Evolutionary conservation across 1,140 invertebrate genomes (phyloP).

Genomic region (Coptotermes formosanus): DNA sequence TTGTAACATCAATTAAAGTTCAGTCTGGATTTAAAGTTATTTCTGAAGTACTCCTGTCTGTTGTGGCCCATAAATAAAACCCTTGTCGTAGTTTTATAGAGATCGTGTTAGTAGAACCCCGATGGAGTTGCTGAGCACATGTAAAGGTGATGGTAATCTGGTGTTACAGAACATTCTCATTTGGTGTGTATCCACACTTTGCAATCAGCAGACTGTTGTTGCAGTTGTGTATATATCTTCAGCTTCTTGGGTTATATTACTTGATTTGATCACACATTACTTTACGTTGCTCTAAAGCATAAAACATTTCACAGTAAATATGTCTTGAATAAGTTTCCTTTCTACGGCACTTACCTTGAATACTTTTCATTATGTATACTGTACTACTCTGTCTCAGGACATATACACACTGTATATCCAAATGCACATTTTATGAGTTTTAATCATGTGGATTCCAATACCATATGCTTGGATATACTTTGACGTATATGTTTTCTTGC

Average conservation of each 20-base stretch:
- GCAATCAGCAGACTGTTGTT: conserved; percentile 33
- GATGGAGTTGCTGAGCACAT: conserved; percentile 15
- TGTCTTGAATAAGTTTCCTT: conserved; percentile 56
- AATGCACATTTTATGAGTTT: conserved; percentile 34
- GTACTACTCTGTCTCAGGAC: conserved; percentile 37
- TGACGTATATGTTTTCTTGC: conserved; percentile 40
- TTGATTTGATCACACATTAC: conserved; percentile 37
- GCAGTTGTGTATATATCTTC: conserved; percentile 33
- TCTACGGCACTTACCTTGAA: conserved; percentile 57
- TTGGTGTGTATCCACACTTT: conserved; percentile 29
- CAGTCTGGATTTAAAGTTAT: background rate
- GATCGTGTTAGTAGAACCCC: conserved; percentile 18
- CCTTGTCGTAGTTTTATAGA: conserved; percentile 12
- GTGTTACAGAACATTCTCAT: background rate
- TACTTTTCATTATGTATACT: conserved; percentile 36
- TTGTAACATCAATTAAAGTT: background rate
- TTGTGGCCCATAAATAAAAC: conserved; percentile 19
- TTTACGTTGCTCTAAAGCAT: conserved; percentile 37
- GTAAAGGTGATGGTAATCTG: conserved; percentile 23
- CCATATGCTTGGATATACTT: conserved; percentile 35
- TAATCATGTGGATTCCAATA: conserved; percentile 12
- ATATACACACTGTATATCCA: conserved; percentile 37
- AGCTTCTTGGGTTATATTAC: conserved; percentile 36
- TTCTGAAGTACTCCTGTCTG: background rate
- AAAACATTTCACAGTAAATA: conserved; percentile 34